Evolutionary conservation across 2,113 vertebrate genomes (phyloP).

Genomic region (Aegypius monachus): DNA sequence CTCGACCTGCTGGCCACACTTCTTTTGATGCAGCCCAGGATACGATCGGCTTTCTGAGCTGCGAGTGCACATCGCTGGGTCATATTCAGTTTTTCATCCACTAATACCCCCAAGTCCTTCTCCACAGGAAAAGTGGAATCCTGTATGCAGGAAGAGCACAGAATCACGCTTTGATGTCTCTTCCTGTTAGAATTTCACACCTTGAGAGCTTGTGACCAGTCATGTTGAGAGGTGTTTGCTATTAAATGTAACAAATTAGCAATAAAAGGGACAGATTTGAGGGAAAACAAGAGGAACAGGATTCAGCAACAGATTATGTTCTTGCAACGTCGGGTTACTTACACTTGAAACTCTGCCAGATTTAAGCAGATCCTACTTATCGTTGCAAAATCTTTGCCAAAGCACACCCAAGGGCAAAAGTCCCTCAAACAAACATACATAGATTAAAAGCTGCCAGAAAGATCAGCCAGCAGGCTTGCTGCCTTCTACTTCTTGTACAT

Average conservation of each 20-base stretch:
- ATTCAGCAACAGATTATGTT: constrained; percentile 11
- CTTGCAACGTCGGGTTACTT: not conserved
- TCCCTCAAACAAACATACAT: not conserved
- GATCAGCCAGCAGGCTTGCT: not conserved
- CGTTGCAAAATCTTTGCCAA: constrained; percentile 34
- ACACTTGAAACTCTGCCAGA: constrained; percentile 37
- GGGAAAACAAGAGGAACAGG: not conserved
- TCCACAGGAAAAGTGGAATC: no score
- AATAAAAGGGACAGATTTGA: not conserved
- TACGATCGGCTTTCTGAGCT: no score
- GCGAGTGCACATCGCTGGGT: no score
- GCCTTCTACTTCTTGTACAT: not conserved
- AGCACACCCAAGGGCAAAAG: constrained; percentile 37
- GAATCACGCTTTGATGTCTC: not conserved
- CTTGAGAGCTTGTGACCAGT: not conserved
- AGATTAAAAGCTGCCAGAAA: constrained; percentile 22
- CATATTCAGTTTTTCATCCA: no score
- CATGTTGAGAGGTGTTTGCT: constrained; percentile 8
- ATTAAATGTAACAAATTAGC: not conserved
- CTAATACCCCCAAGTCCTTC: no score
- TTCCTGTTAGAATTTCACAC: constrained; percentile 7
- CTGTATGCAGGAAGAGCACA: not conserved
- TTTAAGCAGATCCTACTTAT: constrained; percentile 33
- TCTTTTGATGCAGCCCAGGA: no score
- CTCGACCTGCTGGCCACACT: no score